Conservation (phyloP, 1,140 invertebrate genomes). For the Eubasilissa regina region DNA sequence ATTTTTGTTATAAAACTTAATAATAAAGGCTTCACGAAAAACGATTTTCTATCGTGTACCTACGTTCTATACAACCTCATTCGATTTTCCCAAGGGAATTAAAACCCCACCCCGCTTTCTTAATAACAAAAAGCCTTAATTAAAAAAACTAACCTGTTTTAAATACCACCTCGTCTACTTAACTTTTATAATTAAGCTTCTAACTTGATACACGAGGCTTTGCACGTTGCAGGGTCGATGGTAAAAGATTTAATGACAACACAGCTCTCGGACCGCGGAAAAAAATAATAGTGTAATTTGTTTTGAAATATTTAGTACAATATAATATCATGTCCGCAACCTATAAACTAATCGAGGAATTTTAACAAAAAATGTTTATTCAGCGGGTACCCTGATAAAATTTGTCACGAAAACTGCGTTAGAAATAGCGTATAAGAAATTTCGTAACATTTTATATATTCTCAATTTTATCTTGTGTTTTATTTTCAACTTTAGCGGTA, state of each 20-base stretch:
- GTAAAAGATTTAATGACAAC: neutral
- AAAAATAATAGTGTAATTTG: no score
- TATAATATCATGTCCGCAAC: no score
- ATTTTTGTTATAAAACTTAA: slow-evolving; percentile 40
- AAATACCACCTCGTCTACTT: slow-evolving; percentile 50
- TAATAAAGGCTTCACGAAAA: slow-evolving; percentile 45
- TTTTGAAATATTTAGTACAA: no score
- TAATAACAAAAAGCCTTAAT: slow-evolving; percentile 45
- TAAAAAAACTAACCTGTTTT: slow-evolving; percentile 52
- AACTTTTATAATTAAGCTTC: slow-evolving; percentile 60
- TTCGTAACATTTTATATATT: no score
- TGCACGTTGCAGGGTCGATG: slow-evolving; percentile 48
- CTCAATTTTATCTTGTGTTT: no score
- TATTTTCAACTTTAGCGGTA: no score
- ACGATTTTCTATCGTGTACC: slow-evolving; percentile 14
- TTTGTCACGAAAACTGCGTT: no score
- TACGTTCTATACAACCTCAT: slow-evolving; percentile 19
- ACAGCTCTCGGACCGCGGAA: neutral
- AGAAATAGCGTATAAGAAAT: no score
- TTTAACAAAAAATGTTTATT: no score
- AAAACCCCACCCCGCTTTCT: slow-evolving; percentile 34
- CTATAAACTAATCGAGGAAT: no score
- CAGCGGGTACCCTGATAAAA: no score
- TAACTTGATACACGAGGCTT: slow-evolving; percentile 52
- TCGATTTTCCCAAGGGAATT: slow-evolving; percentile 43